Evolutionary conservation across 2,888 invertebrate genomes (phyloP), one percentile per base, ranked within the genome.

Genomic region (Labia minor): DNA sequence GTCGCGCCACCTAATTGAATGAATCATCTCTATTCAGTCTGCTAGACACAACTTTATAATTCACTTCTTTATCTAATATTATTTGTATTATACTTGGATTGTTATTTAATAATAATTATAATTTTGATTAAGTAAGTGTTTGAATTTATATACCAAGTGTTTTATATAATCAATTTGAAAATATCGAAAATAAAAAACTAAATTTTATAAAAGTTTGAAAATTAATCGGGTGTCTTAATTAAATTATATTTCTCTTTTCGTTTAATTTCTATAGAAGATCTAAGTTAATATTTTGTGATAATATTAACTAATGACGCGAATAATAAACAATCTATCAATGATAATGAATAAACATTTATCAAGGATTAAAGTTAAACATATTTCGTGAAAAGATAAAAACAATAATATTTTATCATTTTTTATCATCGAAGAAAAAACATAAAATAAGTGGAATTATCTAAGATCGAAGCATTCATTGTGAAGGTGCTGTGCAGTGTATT

Each of bases 311-410:
- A 49, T 49, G 49, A 49, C 49, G n/a, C 4, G n/a, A 49, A 49
- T 49, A 49, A 49, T 49, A 49, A 49, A 49, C 49, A 49, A 49
- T 14, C 2, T 2, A 49, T 49, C 16, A 10, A 49, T 49, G 49
- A 49, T 49, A 49, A 49, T 49, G 49, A 49, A 49, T 49, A 49
- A 49, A 49, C 49, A 49, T 49, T 49, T 49, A 49, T 49, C 49
- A 49, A 4, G 49, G 49, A 49, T 49, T 49, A 49, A 49, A 49
- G 16, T 49, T 49, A 49, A 3, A 49, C n/a, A 49, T 49, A 49
- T 49, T 49, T 49, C 14, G 3, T 49, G 14, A 49, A 49, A 8
- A 49, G 49, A 49, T 49, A 49, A 26, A 26, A n/a, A n/a, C 33
- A 33, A 33, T 11, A 33, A 49, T 49, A n/a, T 49, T 49, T 49